These are phyloP conservation scores for Oasisia sp. DNA, from an alignment of 2,888 invertebrate species.

Conservation along the genomic window DNA sequence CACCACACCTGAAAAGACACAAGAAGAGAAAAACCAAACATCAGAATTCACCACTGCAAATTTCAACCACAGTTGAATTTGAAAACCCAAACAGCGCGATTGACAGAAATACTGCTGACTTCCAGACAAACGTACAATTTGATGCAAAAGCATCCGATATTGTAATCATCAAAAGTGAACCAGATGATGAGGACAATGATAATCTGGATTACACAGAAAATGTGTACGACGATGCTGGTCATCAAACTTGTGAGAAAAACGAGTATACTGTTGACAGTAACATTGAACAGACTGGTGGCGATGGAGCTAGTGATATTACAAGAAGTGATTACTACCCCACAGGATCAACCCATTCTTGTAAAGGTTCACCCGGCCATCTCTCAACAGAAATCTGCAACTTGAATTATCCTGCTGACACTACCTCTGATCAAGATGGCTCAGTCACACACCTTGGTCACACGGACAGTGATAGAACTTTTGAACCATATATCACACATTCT, in stretches of 20 bases:
- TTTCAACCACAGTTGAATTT: neutral
- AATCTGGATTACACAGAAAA: neutral
- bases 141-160: neutral
- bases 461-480: neutral
- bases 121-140: neutral
- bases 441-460: neutral
- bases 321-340: neutral
- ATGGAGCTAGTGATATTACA: neutral
- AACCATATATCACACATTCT: neutral
- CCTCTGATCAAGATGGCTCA: neutral
- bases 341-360: neutral
- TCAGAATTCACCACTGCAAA: neutral
- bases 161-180: neutral
- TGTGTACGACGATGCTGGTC: neutral
- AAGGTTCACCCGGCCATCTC: neutral
- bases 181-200: neutral
- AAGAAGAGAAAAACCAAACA: constrained; percentile 6
- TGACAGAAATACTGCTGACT: neutral
- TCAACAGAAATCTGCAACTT: neutral
- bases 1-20: neutral
- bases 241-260: neutral
- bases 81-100: neutral
- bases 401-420: neutral
- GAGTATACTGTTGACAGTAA: neutral
- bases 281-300: neutral